Conservation (phyloP, 2,113 vertebrate genomes). For the Crypturellus undulatus region DNA sequence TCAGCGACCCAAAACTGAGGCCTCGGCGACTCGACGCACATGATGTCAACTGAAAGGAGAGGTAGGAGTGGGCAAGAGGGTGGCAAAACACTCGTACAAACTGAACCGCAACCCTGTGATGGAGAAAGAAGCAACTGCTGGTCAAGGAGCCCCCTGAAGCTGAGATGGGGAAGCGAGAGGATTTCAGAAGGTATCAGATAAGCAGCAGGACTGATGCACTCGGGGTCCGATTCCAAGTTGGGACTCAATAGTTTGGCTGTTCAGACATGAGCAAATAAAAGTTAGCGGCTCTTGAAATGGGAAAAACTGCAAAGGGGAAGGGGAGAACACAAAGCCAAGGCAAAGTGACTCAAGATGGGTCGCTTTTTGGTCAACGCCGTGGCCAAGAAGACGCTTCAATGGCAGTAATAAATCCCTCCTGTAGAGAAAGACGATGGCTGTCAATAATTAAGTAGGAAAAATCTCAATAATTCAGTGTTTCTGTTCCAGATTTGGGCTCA, state of each 20-base stretch:
- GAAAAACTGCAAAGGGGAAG: not conserved
- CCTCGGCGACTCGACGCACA: not conserved
- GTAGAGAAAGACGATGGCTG: fast-evolving
- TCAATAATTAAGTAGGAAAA: not conserved
- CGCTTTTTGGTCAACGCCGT: fast-evolving
- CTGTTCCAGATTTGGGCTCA: not conserved
- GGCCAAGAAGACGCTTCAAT: not conserved
- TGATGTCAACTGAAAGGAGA: not conserved
- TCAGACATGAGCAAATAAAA: too few relatives aligned
- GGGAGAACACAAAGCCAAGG: not conserved
- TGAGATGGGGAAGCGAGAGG: not conserved
- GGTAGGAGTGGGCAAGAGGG: not conserved
- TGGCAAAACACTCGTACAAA: not conserved
- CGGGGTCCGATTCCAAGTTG: too few relatives aligned
- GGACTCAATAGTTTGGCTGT: not conserved
- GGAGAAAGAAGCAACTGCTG: not conserved
- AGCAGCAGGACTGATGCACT: too few relatives aligned
- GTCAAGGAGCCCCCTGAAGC: not conserved
- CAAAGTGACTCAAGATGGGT: not conserved
- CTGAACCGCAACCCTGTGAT: too few relatives aligned
- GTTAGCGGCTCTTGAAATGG: not conserved
- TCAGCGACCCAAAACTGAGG: not conserved
- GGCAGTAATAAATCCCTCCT: not conserved
- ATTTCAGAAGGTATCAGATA: not conserved
- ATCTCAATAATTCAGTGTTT: not conserved